phyloP scores from a whole-genome alignment of 2,797 vertebrate species.

The Crenuchus spilurus region DNA sequence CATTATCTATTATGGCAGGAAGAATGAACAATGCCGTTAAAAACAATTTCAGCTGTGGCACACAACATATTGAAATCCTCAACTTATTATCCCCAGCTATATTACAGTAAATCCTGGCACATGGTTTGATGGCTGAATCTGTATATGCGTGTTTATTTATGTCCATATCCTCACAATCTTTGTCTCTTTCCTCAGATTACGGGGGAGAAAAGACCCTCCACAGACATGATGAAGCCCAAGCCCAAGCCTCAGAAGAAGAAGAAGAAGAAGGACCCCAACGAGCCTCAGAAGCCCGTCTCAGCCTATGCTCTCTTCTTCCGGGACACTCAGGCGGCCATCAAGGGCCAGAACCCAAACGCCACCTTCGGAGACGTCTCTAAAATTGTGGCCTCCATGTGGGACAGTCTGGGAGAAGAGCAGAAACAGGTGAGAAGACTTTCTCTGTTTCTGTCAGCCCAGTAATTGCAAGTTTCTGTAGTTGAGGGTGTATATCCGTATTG shows the following conservation, averaged over 20 bases:
- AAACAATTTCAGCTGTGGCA: conserved; percentile 15
- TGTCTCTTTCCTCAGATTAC: conserved; percentile 78
- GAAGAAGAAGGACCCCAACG: conserved; percentile 99
- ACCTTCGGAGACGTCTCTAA: conserved; percentile 98
- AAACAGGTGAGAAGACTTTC: conserved; percentile 85
- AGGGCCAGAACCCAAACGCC: conserved; percentile 96
- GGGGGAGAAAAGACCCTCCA: conserved; percentile 93
- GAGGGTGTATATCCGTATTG: background rate
- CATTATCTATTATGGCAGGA: conserved; percentile 7
- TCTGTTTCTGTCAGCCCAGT: background rate
- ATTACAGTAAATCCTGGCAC: background rate
- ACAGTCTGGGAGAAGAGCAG: conserved; percentile 94
- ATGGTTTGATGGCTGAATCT: background rate
- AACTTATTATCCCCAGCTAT: background rate
- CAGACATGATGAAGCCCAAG: conserved; percentile 93
- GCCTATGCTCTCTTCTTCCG: conserved; percentile 98
- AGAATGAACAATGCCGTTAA: background rate
- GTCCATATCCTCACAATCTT: background rate
- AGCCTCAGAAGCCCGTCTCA: conserved; percentile 96
- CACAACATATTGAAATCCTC: background rate
- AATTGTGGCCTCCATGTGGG: conserved; percentile 99
- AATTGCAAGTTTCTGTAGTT: background rate
- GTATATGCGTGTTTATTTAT: background rate
- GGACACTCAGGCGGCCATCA: conserved; percentile 97
- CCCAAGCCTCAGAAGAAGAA: conserved; percentile 98